Evolutionary conservation across 2,797 vertebrate species (phyloP), one percentile per base, ranked within the genome.

Genomic region (Sorex maritimensis): DNA sequence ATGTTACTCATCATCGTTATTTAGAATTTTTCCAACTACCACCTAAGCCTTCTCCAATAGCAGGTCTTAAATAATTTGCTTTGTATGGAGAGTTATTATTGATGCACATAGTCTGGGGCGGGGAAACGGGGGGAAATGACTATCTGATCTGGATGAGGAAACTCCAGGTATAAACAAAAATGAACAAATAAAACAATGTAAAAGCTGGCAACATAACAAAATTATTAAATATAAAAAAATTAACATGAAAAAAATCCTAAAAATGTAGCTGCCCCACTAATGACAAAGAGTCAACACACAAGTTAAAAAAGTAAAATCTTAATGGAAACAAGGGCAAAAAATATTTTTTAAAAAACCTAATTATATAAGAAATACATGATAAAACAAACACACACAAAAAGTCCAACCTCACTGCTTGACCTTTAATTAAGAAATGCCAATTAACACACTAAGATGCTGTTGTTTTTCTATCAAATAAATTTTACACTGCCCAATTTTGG

Each of bases 371-470:
- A 61, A 95, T 77, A 88, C 52, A 88, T 79, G 55, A 71, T 92
- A 34, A 95, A 87, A 95, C 92, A 96, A 94, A 93, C 73, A 96
- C 28, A 44, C 73, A 96, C 28, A 44, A 86, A 91, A 94, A 95
- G 28, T 91, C 84, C 86, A 93, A 61, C 46, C 46, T 94, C 44
- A 73, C 63, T 92, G 87, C 23, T 1, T 95, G 92, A 94, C 69
- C 69, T 92, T 91, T 96, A 96, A 95, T 95, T 95, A 96, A 94
- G 77, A 95, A 95, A 91, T 93, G 77, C 69, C 92, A 96, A 94
- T 93, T 92, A 95, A 94, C 94, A 96, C 82, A 83, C 71, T 88
- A 95, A 90, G 78, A 92, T 49, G 21, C 67, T 81, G 55, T 24
- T 79, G 26, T n/a, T 79, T 34, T 49, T 61, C 81, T 68, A 85